Base-by-base conservation (phyloP, 1,140 invertebrate species). In the Onthophagus taurus region DNA sequence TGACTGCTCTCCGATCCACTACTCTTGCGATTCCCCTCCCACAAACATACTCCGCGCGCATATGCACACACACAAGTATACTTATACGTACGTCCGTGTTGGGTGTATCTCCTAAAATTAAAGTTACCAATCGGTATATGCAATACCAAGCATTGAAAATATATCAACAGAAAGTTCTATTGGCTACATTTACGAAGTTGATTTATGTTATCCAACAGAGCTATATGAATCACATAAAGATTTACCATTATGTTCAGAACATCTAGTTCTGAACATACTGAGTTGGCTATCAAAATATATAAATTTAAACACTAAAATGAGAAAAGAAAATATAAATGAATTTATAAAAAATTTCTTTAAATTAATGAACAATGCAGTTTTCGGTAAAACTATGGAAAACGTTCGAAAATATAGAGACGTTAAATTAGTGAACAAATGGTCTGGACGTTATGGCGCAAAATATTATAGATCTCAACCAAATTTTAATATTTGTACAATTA, bases 301-400 rank as follows among this genome's bases (percentile, higher is more conserved):
- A 4, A 29, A 31, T 13, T 29, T 42, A 30, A 31, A 42, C n/a
- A 31, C 39, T 4, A 6, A 19, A 11, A 12, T 42, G 26, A n/a
- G 39, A 2, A 26, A 11, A 21, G n/a, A 30, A 30, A 59, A 66
- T 9, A 62, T 45, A 42, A 63, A 60, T 48, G 52, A 60, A 9
- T 72, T 71, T 59, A 65, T 70, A 56, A 67, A 29, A 16, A 42
- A 29, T 20, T 30, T 45, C n/a, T 45, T 26, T 19, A 45, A 45
- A 33, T 19, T 45, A 9, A 38, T 45, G 33, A 31, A 20, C 3
- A 45, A 45, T n/a, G 18, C 24, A 1, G 26, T 45, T 3, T 45
- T 38, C 19, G 44, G 44, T 2, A 45, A 45, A 38, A 45, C 29
- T 9, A 45, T 44, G 30, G 36, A 34, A 29, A 47, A 53, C 34